Base-by-base conservation (phyloP, 2,888 invertebrate genomes). In the Polietes domitor region DNA sequence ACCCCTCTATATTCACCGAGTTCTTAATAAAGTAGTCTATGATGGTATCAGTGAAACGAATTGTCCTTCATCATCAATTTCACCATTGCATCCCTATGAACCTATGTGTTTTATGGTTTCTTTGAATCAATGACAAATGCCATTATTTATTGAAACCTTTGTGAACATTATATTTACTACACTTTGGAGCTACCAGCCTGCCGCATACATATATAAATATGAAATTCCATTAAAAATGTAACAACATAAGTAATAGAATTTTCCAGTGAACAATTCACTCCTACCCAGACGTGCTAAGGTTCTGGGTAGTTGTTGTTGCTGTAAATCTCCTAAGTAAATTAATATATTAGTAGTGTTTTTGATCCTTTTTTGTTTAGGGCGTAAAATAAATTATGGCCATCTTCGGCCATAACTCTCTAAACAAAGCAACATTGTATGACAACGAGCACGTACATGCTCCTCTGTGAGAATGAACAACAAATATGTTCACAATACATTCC, bases 321-420 rank as follows among this genome's bases (percentile, higher is more conserved):
- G 43, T 68, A 68, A 68, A 68, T 68, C 68, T 68, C 37, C 37
- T 41, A 68, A 68, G 68, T 43, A 68, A 68, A 68, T 68, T 68
- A 68, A 68, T 68, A 68, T 68, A 68, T 68, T 43, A 68, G 68
- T 68, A 24, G 17, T 21, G 68, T 65, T 65, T n/a, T 65, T 63
- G n/a, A n/a, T n/a, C n/a, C n/a, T 10, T 68, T 0, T 43, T 37
- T 65, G 10, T 37, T 19, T 65, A 26, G n/a, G n/a, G n/a, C 43
- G 68, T 68, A 21, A 68, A 68, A 43, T 68, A 68, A 68, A 68
- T 68, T 68, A 68, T 68, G 68, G 15, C 41, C 68, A 68, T 68
- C 41, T 68, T 68, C 68, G 37, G 68, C 43, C 43, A 68, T 43
- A 68, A 68, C 68, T 68, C 68, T 68, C 68, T 68, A 68, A 21